These are phyloP conservation scores for Apis florea DNA, from an alignment of 1,140 invertebrate species.

Conservation along the genomic window DNA sequence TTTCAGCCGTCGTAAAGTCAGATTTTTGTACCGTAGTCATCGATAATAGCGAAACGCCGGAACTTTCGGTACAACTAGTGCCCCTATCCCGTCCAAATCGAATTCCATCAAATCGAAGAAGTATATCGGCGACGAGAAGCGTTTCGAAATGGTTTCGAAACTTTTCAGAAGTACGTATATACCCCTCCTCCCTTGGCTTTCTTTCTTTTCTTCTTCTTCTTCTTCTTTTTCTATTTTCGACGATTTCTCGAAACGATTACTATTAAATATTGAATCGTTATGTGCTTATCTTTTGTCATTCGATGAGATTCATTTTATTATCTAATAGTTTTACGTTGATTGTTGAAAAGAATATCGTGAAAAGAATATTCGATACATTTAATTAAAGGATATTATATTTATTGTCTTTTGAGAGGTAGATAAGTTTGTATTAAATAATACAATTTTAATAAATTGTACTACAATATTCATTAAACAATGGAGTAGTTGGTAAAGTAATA, in stretches of 20 bases:
- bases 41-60: conserved; percentile 37
- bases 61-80: conserved; percentile 20
- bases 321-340: neutral
- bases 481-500: too few relatives aligned
- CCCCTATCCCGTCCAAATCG: conserved; percentile 49
- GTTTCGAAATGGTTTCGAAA: conserved; percentile 40
- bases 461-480: too few relatives aligned
- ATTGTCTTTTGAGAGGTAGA: too few relatives aligned
- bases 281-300: neutral
- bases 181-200: conserved; percentile 35
- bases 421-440: too few relatives aligned
- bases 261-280: neutral
- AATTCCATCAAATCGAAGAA: conserved; percentile 57
- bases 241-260: conserved; percentile 34
- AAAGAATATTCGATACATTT: too few relatives aligned
- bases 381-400: too few relatives aligned
- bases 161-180: conserved; percentile 34
- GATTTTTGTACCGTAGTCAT: conserved; percentile 52
- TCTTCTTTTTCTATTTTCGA: neutral
- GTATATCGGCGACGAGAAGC: conserved; percentile 51
- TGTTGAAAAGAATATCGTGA: too few relatives aligned
- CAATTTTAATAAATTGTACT: too few relatives aligned
- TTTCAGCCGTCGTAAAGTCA: conserved; percentile 34
- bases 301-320: neutral
- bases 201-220: too few relatives aligned